Evolutionary conservation across 2,888 invertebrate species (phyloP), one percentile per base, ranked within the genome.

Genomic region (Drosophila neonasuta): DNA sequence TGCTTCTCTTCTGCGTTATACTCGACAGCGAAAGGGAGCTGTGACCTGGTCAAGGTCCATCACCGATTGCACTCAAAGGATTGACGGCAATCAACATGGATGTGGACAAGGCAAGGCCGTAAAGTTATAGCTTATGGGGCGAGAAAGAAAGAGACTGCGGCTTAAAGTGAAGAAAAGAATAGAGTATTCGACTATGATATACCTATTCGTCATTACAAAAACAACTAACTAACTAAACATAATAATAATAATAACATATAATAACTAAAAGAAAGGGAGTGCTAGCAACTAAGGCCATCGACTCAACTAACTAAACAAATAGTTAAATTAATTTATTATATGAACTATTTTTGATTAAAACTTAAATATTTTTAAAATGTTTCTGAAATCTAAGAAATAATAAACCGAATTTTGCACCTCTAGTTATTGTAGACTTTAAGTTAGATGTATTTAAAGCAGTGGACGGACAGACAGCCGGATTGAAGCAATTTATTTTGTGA

Each of bases 31-130:
- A 36, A 56, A 56, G 56, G 56, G 56, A 56, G 36, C 24, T 56
- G 56, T 56, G 56, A 56, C 66, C 55, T 29, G 49, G 45, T 42
- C 50, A 52, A 57, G 56, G 67, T 52, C 57, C 41, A 41, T 17
- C 32, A 34, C 39, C 8, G 44, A 44, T 44, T 39, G 36, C 41
- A 42, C 58, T 41, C 30, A 20, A 52, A 39, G 29, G 55, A 39
- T 45, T 44, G 55, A 44, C 44, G 39, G 39, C 39, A 15, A 13
- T 41, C 39, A 39, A 13, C 39, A 13, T 42, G 41, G 29, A 17
- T 52, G 41, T 13, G 13, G 54, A 32, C 54, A 55, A 55, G 54
- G 54, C 30, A 42, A 42, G 11, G 17, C 17, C 41, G 13, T 42
- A 29, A 30, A 42, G 20, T 30, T 32, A 20, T 17, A 20, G 32